Conservation (phyloP, 2,113 vertebrate genomes). For the Gasterosteus aculeatus region DNA sequence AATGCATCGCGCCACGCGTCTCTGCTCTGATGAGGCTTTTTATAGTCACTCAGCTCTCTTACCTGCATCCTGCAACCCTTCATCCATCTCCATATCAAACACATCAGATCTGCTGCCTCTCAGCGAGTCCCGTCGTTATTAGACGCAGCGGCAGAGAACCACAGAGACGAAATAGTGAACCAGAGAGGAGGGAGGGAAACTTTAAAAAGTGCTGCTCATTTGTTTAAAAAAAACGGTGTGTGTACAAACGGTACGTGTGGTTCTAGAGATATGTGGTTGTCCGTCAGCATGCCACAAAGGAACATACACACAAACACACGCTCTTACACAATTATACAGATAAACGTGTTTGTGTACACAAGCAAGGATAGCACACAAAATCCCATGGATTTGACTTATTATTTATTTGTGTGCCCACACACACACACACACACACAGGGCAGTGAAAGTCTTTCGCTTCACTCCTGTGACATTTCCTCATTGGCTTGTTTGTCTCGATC, state of each 20-base stretch:
- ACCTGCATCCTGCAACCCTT: slow-evolving; percentile 72
- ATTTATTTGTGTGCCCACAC: slow-evolving; percentile 47
- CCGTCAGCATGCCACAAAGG: slow-evolving; percentile 46
- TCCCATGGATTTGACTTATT: slow-evolving; percentile 45
- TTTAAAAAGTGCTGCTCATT: slow-evolving; percentile 80
- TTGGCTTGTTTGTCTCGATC: slow-evolving; percentile 81
- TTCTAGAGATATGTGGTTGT: slow-evolving; percentile 29
- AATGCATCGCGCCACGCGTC: slow-evolving; percentile 60
- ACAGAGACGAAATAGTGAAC: slow-evolving; percentile 50
- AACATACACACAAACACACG: slow-evolving; percentile 18
- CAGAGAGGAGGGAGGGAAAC: slow-evolving; percentile 50
- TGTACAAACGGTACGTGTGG: slow-evolving; percentile 34
- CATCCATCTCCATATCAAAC: slow-evolving; percentile 74
- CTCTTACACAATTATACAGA: slow-evolving; percentile 9
- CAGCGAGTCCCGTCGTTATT: slow-evolving; percentile 61
- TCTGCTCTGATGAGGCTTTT: slow-evolving; percentile 78
- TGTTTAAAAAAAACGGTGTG: slow-evolving; percentile 83
- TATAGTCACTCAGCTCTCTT: slow-evolving; percentile 73
- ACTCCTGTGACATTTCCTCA: slow-evolving; percentile 78
- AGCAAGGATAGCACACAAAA: slow-evolving; percentile 17
- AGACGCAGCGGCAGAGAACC: slow-evolving; percentile 58
- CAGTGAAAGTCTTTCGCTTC: slow-evolving; percentile 66
- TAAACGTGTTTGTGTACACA: slow-evolving; percentile 8
- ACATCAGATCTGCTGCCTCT: slow-evolving; percentile 64
- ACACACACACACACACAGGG: slow-evolving; percentile 33